A percentile compares a stretch with the other conserved stretches of the same genome.
phyloP scores from a whole-genome alignment of 2,888 invertebrate genomes.

The Scaptodrosophila latifasciaeformis region DNA sequence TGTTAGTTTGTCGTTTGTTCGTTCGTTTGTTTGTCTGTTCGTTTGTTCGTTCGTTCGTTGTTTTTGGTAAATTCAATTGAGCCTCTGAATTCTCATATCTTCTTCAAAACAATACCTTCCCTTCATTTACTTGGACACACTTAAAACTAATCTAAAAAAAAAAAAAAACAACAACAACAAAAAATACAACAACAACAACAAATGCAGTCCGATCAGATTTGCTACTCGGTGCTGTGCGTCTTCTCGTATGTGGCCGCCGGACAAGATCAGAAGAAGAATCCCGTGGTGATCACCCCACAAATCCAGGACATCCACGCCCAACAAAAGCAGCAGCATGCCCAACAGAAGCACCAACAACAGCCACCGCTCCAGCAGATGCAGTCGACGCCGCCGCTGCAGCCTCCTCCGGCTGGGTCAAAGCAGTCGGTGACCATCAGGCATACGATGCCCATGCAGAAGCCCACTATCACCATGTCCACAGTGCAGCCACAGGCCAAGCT shows the following conservation, averaged over 20 bases:
- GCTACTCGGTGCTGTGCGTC: constrained; percentile 98
- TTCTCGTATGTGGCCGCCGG: constrained; percentile 99
- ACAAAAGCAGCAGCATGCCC: constrained; percentile 67
- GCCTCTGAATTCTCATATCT: background rate
- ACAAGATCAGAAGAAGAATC: constrained; percentile 81
- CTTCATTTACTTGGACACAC: background rate
- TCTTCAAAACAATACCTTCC: background rate
- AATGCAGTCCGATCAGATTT: constrained; percentile 82
- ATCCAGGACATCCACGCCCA: constrained; percentile 73
- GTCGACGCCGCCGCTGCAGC: constrained; percentile 33
- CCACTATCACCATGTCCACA: constrained; percentile 72
- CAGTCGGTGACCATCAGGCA: constrained; percentile 66
- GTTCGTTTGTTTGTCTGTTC: constrained; percentile 12
- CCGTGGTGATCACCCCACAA: constrained; percentile 72
- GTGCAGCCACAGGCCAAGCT: constrained; percentile 71
- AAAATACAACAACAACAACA: no score
- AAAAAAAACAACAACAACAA: no score
- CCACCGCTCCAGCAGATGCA: constrained; percentile 43
- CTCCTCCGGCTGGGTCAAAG: constrained; percentile 24
- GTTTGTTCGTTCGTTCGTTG: no score
- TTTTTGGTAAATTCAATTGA: background rate
- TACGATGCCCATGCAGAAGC: constrained; percentile 72
- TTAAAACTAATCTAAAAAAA: background rate
- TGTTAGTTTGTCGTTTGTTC: constrained; percentile 14
- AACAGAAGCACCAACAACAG: constrained; percentile 59